phyloP scores from a whole-genome alignment of 2,888 invertebrate genomes.

The Cephonodes hylas region DNA sequence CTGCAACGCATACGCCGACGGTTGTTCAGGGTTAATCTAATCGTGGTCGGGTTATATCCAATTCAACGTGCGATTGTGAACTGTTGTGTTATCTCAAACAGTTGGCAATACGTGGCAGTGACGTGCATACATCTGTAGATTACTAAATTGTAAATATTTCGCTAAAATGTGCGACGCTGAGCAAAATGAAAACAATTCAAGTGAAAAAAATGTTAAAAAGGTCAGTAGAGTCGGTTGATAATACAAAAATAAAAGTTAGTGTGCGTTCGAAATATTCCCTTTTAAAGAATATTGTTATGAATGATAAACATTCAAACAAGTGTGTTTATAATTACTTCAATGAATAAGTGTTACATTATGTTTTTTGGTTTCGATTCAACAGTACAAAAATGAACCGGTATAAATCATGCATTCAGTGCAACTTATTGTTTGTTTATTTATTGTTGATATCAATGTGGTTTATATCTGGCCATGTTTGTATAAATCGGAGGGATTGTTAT shows the following conservation, averaged over 20 bases:
- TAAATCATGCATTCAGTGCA: too few species aligned
- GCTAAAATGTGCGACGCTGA: slow-evolving; percentile 48
- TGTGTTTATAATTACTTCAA: too few species aligned
- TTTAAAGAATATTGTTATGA: not conserved
- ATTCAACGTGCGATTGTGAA: slow-evolving; percentile 32
- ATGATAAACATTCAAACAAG: too few species aligned
- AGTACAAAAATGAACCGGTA: too few species aligned
- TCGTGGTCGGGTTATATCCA: slow-evolving; percentile 40
- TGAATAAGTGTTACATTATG: too few species aligned
- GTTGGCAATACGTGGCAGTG: slow-evolving; percentile 72
- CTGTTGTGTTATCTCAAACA: slow-evolving; percentile 55
- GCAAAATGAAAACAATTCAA: slow-evolving; percentile 32
- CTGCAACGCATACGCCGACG: slow-evolving; percentile 28
- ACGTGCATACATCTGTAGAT: slow-evolving; percentile 32
- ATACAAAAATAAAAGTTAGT: not conserved
- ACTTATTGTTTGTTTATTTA: too few species aligned
- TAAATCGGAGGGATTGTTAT: too few species aligned
- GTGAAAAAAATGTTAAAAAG: slow-evolving; percentile 39
- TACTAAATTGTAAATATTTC: slow-evolving; percentile 22
- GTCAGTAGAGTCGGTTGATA: slow-evolving; percentile 36
- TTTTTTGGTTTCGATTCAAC: too few species aligned
- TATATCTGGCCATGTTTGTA: too few species aligned
- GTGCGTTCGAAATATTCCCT: not conserved
- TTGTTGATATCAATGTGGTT: too few species aligned
- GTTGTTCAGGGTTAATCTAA: slow-evolving; percentile 39